Conservation (phyloP, 2,888 invertebrate genomes). For the Apomyelois bistriatella region DNA sequence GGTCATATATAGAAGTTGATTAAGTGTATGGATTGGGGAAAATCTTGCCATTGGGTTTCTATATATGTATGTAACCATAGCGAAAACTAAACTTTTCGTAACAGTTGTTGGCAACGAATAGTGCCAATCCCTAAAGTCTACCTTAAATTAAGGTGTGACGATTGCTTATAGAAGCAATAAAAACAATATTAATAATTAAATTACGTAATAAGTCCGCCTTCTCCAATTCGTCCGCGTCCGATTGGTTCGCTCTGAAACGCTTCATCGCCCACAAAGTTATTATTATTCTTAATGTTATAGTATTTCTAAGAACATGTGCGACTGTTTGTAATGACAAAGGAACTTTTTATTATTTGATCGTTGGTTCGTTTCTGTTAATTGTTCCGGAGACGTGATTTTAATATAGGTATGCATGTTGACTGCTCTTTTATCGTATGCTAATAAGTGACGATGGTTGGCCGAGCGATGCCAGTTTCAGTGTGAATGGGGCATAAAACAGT, state of each 20-base stretch:
- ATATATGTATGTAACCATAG: no score
- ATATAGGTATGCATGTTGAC: constrained; percentile 74
- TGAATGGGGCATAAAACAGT: constrained; percentile 42
- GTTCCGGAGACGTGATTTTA: constrained; percentile 75
- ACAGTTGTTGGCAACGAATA: no score
- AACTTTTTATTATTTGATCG: constrained; percentile 74
- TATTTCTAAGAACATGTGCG: constrained; percentile 58
- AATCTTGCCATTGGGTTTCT: no score
- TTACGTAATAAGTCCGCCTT: constrained; percentile 39
- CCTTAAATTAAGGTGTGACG: no score
- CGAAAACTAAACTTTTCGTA: no score
- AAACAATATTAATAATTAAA: neutral
- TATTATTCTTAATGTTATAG: constrained; percentile 50
- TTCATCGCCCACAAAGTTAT: constrained; percentile 28
- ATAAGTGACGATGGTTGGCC: constrained; percentile 46
- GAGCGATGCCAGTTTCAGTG: constrained; percentile 26
- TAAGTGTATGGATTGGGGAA: no score
- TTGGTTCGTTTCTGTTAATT: constrained; percentile 72
- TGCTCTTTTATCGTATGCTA: constrained; percentile 70
- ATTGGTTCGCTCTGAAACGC: constrained; percentile 37
- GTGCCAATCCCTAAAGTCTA: no score
- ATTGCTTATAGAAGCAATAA: neutral
- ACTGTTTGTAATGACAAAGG: constrained; percentile 72
- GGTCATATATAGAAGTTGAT: no score
- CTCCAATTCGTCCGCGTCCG: constrained; percentile 43